Conservation (phyloP, 1,140 invertebrate genomes). For the Caenorhabditis inopinata region DNA sequence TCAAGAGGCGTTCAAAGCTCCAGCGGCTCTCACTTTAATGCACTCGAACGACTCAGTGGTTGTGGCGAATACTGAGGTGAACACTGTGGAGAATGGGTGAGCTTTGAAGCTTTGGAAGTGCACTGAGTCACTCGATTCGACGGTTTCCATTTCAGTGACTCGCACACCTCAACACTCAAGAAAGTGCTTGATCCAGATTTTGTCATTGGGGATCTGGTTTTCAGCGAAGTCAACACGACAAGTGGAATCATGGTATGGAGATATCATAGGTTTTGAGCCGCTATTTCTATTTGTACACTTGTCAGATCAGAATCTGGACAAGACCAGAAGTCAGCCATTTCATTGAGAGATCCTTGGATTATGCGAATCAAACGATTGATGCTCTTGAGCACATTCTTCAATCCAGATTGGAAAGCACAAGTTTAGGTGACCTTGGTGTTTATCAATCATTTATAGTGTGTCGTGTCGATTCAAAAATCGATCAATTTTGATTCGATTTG, state of each 20-base stretch:
- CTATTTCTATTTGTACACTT: background rate
- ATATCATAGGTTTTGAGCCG: background rate
- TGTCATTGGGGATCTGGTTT: background rate
- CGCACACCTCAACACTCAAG: background rate
- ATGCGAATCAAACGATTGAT: conserved; percentile 6
- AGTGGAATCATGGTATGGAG: background rate
- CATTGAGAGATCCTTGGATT: background rate
- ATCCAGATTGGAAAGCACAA: background rate
- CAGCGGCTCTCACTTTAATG: background rate
- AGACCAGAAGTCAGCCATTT: background rate
- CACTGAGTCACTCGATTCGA: background rate
- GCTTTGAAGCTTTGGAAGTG: no score
- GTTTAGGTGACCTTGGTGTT: background rate
- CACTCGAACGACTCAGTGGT: background rate
- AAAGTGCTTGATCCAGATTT: conserved; percentile 3
- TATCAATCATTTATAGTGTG: no score
- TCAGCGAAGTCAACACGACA: background rate
- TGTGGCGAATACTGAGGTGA: background rate
- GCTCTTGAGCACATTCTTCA: conserved; percentile 2
- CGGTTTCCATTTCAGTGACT: background rate
- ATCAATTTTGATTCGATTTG: no score
- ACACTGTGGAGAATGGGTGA: background rate
- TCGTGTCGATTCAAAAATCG: no score
- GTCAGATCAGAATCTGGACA: conserved; percentile 4
- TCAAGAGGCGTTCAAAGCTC: conserved; percentile 25